Evolutionary conservation across 2,888 invertebrate genomes (phyloP).

Genomic region (Metacarcinus magister): DNA sequence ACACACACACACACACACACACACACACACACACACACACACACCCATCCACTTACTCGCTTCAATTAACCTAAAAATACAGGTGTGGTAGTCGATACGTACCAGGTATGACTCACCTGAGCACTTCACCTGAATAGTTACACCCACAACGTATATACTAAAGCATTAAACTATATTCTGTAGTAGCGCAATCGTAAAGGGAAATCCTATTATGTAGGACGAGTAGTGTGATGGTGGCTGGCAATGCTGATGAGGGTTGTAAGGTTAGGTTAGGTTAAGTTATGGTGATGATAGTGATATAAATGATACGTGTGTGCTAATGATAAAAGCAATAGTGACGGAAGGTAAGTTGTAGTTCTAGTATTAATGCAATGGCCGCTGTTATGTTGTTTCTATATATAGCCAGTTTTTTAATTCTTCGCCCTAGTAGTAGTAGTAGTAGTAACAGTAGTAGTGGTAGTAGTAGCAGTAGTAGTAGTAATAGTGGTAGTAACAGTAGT

Average conservation of each 20-base stretch:
- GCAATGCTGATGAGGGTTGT: neutral
- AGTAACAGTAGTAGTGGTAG: no score
- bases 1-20: neutral
- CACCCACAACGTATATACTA: neutral
- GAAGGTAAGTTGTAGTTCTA: neutral
- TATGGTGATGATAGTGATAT: neutral
- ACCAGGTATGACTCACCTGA: neutral
- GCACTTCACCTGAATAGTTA: neutral
- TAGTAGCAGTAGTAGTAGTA: neutral
- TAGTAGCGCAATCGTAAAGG: neutral
- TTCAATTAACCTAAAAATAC: neutral
- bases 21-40: neutral
- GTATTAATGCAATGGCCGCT: neutral
- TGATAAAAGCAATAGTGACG: neutral
- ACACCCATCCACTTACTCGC: neutral
- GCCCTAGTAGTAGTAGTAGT: neutral
- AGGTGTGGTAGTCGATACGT: neutral
- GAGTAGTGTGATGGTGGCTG: neutral
- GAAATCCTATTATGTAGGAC: neutral
- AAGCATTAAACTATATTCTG: neutral
- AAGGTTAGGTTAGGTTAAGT: no score
- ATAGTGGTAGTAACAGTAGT: conserved; percentile 20
- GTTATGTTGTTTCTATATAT: neutral
- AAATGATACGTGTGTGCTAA: neutral
- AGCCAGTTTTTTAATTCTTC: neutral